phyloP scores from a whole-genome alignment of 2,113 vertebrate genomes.

The Ivindomyrus marchei region DNA sequence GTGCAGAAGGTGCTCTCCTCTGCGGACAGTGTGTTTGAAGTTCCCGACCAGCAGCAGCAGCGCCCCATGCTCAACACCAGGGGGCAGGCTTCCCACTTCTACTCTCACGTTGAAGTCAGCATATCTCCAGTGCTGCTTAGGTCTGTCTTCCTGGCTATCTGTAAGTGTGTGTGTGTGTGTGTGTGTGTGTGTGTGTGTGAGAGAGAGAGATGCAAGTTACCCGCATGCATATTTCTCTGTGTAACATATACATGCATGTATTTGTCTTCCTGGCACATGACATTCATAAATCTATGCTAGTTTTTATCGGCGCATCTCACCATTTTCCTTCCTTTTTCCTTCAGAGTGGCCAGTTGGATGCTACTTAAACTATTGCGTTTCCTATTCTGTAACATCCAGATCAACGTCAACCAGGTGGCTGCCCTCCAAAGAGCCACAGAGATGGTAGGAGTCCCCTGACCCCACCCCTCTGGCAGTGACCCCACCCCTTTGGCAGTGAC shows the following conservation, averaged over 20 bases:
- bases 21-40: background rate
- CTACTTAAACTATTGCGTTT: slow-evolving; percentile 53
- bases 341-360: slow-evolving; percentile 55
- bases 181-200: slow-evolving; percentile 3
- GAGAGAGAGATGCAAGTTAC: background rate
- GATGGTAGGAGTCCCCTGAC: slow-evolving; percentile 43
- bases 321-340: background rate
- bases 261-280: background rate
- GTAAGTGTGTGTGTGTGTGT: background rate
- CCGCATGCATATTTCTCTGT: slow-evolving; percentile 12
- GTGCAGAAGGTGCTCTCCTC: slow-evolving; percentile 1
- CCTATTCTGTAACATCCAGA: slow-evolving; percentile 53
- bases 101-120: slow-evolving; percentile 14
- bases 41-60: background rate
- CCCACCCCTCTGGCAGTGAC: background rate
- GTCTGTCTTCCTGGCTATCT: slow-evolving; percentile 19
- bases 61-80: background rate
- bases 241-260: background rate
- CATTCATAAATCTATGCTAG: slow-evolving; percentile 2
- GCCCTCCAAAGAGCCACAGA: slow-evolving; percentile 48
- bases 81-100: slow-evolving; percentile 14
- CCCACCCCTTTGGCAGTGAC: background rate
- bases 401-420: slow-evolving; percentile 58
- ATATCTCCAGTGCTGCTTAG: slow-evolving; percentile 28
- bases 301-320: slow-evolving; percentile 19